Conservation (phyloP, 2,888 invertebrate genomes). For the Ochlodes sylvanus region DNA sequence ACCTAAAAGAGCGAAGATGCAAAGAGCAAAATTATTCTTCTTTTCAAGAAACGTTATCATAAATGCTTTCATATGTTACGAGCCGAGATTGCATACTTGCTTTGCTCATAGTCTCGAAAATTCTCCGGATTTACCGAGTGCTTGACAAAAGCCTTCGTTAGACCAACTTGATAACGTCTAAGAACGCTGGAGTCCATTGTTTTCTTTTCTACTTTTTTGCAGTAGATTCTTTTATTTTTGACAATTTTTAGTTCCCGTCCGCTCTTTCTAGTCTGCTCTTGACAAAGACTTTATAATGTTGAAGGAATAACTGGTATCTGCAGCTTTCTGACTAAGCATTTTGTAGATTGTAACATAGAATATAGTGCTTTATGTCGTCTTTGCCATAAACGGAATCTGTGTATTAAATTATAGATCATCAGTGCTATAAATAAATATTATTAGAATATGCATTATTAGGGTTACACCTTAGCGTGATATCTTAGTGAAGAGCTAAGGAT, state of each 20-base stretch:
- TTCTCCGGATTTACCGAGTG: constrained; percentile 17
- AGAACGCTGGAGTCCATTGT: constrained; percentile 26
- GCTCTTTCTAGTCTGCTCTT: not conserved
- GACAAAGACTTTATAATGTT: not conserved
- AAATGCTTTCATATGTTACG: constrained; percentile 18
- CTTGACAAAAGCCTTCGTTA: constrained; percentile 32
- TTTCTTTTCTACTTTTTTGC: constrained; percentile 31
- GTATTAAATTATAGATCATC: too few relatives aligned
- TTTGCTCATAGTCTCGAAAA: constrained; percentile 14
- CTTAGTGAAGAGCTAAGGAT: too few relatives aligned
- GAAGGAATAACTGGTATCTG: not conserved
- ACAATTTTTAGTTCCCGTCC: constrained; percentile 1
- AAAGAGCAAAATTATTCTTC: constrained; percentile 8
- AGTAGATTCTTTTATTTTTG: constrained; percentile 26
- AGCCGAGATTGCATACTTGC: constrained; percentile 21
- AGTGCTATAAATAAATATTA: too few relatives aligned
- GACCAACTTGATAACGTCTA: constrained; percentile 32
- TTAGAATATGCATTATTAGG: too few relatives aligned
- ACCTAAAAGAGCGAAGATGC: not conserved
- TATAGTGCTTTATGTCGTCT: not conserved
- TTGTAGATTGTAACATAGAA: not conserved
- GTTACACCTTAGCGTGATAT: too few relatives aligned
- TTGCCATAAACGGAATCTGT: not conserved
- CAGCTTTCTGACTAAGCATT: not conserved
- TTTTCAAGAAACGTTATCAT: constrained; percentile 7